Conservation (phyloP, 2,113 vertebrate species). For the Zosterops pallidus region DNA sequence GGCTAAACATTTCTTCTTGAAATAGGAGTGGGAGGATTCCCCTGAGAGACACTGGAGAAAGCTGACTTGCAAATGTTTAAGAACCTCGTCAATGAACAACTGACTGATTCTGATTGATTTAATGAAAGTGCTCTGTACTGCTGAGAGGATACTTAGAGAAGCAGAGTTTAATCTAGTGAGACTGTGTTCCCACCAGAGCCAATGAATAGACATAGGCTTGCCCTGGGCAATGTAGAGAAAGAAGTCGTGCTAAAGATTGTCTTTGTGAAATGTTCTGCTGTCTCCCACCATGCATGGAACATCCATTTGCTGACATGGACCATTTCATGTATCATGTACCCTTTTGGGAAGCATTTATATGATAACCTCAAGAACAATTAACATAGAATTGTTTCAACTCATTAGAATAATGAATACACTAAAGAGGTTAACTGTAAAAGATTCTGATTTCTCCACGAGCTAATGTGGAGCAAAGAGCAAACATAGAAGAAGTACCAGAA, state of each 20-base stretch:
- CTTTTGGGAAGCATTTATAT: background rate
- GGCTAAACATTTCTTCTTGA: background rate
- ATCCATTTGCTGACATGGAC: background rate
- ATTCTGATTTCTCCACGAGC: background rate
- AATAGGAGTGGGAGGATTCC: background rate
- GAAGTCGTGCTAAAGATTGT: background rate
- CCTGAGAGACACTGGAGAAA: background rate
- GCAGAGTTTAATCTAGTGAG: conserved; percentile 33
- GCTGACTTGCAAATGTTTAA: conserved; percentile 14
- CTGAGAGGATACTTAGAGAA: conserved; percentile 1
- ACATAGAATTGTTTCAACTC: background rate
- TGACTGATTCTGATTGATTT: background rate
- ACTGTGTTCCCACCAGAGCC: background rate
- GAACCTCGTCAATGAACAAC: background rate
- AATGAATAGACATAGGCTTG: conserved; percentile 1
- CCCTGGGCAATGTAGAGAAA: background rate
- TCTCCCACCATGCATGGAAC: background rate
- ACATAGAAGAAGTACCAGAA: background rate
- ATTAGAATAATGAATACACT: background rate
- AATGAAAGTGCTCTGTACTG: background rate
- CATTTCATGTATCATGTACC: background rate
- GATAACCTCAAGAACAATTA: conserved; percentile 11
- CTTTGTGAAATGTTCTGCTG: background rate
- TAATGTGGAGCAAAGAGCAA: background rate
- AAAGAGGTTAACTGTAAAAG: background rate